A percentile compares a stretch with the other conserved stretches of the same genome.
These are phyloP conservation scores for Drosophila fulvimacula DNA, from an alignment of 2,888 invertebrate species.

Conservation along the genomic window DNA sequence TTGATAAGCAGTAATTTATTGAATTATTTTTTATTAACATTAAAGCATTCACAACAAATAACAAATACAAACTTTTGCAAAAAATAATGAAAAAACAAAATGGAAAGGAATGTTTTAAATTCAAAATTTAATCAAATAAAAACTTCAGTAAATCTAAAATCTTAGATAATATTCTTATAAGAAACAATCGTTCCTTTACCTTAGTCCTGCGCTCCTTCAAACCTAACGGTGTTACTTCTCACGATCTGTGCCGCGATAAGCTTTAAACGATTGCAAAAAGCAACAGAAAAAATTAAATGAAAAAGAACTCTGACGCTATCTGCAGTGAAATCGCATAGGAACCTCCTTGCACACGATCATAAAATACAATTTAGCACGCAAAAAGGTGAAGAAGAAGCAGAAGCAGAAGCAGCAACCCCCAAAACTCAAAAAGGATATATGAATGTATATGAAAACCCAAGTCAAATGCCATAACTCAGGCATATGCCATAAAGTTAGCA, in stretches of 20 bases:
- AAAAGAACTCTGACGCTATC: slow-evolving; percentile 53
- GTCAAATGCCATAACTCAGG: slow-evolving; percentile 64
- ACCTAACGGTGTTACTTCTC: slow-evolving; percentile 59
- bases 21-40: no score
- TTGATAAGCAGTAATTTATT: not conserved
- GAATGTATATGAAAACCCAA: slow-evolving; percentile 43
- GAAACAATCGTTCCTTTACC: not conserved
- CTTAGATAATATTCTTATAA: not conserved
- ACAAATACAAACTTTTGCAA: not conserved
- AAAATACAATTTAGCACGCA: slow-evolving; percentile 71
- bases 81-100: not conserved
- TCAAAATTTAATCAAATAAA: not conserved
- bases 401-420: slow-evolving; percentile 59
- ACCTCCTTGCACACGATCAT: slow-evolving; percentile 46
- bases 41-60: no score
- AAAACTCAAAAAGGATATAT: slow-evolving; percentile 17
- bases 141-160: not conserved
- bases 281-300: slow-evolving; percentile 35
- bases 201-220: not conserved
- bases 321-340: slow-evolving; percentile 43
- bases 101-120: not conserved
- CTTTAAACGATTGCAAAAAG: slow-evolving; percentile 63
- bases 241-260: slow-evolving; percentile 67
- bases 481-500: slow-evolving; percentile 72
- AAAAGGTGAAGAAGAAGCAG: slow-evolving; percentile 36